Evolutionary conservation across 1,140 invertebrate genomes (phyloP), one percentile per base, ranked within the genome.

Genomic region (Heliconius melpomene): DNA sequence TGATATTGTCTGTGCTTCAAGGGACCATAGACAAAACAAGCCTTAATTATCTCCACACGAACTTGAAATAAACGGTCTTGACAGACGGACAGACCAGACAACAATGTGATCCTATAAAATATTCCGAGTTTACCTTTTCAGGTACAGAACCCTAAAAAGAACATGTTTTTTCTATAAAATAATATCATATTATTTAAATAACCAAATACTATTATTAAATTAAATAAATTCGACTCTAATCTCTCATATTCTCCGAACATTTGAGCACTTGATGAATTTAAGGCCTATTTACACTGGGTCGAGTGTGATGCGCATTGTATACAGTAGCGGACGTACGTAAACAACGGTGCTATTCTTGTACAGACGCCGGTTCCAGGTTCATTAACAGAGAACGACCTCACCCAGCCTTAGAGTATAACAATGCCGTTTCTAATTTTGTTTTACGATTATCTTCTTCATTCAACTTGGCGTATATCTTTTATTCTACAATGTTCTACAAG

Each of bases 261-360:
- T 75, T 78, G 77, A 78, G 80, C 87, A 89, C 84, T 87, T 89
- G 86, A 89, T 86, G 83, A 90, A 88, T 90, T 85, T 87, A 85
- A 87, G 85, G 86, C 84, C 86, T 85, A 89, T 90, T 84, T 82
- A 84, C 83, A 75, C 23, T 74, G 77, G 74, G 82, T 83, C 76
- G 84, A 85, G 85, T 86, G 77, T 83, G 86, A 86, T 87, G 85
- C 75, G 83, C 80, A 85, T 84, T 86, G 88, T 91, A 84, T 87
- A 88, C 83, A 83, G 74, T 82, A 82, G 79, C 84, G 66, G 80
- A 85, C 82, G 85, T 88, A 78, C 38, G 75, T 92, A 91, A 92
- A 93, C 90, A 90, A 81, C 79, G 79, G 2, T 83, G 88, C 90
- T 92, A 93, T 92, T 91, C 86, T 83, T 79, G 83, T 83, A 77